Evolutionary conservation across 1,140 invertebrate species (phyloP).

Genomic region (Lasioglossum albipes): DNA sequence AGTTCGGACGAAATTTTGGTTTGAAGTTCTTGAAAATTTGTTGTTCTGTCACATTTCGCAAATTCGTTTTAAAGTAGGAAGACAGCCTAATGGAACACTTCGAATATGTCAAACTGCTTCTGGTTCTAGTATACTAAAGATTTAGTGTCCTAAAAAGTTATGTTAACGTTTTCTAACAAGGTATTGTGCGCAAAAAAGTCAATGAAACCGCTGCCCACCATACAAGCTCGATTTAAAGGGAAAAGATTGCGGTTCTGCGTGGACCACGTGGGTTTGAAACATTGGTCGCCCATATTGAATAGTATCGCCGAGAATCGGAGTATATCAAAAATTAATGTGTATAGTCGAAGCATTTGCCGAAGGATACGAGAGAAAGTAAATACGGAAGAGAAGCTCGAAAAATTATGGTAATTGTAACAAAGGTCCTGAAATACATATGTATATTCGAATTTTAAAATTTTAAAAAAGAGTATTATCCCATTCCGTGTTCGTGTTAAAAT

Average conservation of each 20-base stretch:
- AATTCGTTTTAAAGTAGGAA: no score
- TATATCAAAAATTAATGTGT: conserved; percentile 54
- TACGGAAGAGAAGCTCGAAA: conserved; percentile 57
- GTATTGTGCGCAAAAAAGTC: conserved; percentile 47
- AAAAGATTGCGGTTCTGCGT: conserved; percentile 56
- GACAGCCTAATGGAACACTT: neutral
- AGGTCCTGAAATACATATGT: neutral
- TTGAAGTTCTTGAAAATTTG: no score
- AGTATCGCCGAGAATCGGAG: conserved; percentile 54
- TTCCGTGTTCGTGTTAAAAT: neutral
- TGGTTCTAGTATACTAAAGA: neutral
- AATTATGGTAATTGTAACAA: conserved; percentile 53
- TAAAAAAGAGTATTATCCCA: no score
- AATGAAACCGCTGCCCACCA: conserved; percentile 35
- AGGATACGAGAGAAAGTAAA: conserved; percentile 55
- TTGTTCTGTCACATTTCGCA: neutral
- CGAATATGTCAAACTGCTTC: neutral
- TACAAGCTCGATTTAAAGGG: conserved; percentile 46
- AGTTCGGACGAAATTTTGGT: no score
- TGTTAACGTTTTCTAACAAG: conserved; percentile 41
- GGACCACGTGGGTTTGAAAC: conserved; percentile 51
- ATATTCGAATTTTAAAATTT: neutral
- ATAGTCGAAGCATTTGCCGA: conserved; percentile 46
- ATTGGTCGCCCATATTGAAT: conserved; percentile 59
- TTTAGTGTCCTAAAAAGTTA: neutral